Evolutionary conservation across 1,140 invertebrate species (phyloP).

Genomic region (Neelides sp.): DNA sequence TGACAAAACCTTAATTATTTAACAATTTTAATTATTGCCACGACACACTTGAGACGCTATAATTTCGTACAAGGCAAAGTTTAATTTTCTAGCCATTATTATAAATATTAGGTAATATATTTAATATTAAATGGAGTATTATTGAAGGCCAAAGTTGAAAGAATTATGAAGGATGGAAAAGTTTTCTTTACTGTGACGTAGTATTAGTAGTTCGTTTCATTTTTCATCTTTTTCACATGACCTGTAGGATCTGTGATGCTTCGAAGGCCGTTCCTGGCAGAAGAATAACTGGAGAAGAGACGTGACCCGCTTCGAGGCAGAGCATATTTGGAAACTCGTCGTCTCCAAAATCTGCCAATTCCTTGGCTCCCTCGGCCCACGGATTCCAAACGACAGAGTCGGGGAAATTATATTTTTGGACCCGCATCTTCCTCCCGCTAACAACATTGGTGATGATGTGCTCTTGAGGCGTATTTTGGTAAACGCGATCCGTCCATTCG

Average conservation of each 20-base stretch:
- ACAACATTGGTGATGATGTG: slow-evolving; percentile 87
- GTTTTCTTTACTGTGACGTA: background rate
- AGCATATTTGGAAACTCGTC: slow-evolving; percentile 53
- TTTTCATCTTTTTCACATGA: slow-evolving; percentile 41
- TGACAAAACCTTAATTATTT: too few species aligned
- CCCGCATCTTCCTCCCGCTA: slow-evolving; percentile 75
- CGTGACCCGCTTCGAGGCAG: slow-evolving; percentile 84
- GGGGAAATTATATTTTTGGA: slow-evolving; percentile 86
- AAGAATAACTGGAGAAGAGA: slow-evolving; percentile 68
- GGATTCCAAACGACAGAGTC: slow-evolving; percentile 88
- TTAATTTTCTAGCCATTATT: too few species aligned
- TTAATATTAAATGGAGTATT: too few species aligned
- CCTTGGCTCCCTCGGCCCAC: slow-evolving; percentile 80
- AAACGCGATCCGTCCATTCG: slow-evolving; percentile 85
- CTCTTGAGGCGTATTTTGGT: slow-evolving; percentile 80
- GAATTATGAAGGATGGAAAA: too few species aligned
- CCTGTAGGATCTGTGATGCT: slow-evolving; percentile 72
- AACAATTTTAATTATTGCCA: too few species aligned
- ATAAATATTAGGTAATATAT: too few species aligned
- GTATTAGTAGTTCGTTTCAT: slow-evolving; percentile 1
- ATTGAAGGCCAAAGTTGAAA: too few species aligned
- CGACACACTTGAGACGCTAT: too few species aligned
- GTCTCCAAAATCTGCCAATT: slow-evolving; percentile 85
- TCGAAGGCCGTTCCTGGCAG: slow-evolving; percentile 75
- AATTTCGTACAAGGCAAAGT: too few species aligned